Base-by-base conservation (phyloP, 2,113 vertebrate genomes). In the Columba livia region DNA sequence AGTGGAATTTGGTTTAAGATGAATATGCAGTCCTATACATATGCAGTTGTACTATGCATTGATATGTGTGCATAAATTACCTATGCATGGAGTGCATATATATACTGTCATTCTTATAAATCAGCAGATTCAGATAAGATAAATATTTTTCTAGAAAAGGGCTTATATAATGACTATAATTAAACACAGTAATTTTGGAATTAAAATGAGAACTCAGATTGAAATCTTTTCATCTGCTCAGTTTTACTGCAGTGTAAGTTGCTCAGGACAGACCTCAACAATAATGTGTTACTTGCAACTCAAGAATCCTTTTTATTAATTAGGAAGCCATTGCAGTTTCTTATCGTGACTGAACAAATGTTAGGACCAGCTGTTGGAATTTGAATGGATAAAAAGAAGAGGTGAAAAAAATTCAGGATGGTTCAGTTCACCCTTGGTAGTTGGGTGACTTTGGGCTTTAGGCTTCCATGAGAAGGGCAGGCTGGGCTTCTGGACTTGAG, bases 111-210 rank as follows among this genome's bases (percentile, higher is more conserved):
- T 91, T 67, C 51, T 47, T 80, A 85, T 26, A 95, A 85, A 89
- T 79, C 42, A 91, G 51, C 47, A 90, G 56, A 94, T 95, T 83
- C 34, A 93, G 91, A 84, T 90, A 93, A 85, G 71, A 12, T 40
- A 92, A 90, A n/a, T 54, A 77, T 79, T 93, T 74, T 79, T 90
- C 73, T 87, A 69, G 54, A 72, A 85, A 82, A 75, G 20, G 32
- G 58, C 23, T 54, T 85, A 13, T 50, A 61, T 89, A 95, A 95
- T 88, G 47, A 87, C 57, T 91, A 28, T 31, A 81, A 79, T 85
- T 92, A 85, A 71, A 93, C 84, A 81, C 32, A 91, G 58, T 79
- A 61, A 58, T 83, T 92, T 69, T 69, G 36, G 38, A 77, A 91
- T 93, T 83, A 73, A 91, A 88, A 77, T 85, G 38, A 90, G 60